Evolutionary conservation across 2,888 invertebrate species (phyloP), one percentile per base, ranked within the genome.

Genomic region (Trichopoda pennipes): DNA sequence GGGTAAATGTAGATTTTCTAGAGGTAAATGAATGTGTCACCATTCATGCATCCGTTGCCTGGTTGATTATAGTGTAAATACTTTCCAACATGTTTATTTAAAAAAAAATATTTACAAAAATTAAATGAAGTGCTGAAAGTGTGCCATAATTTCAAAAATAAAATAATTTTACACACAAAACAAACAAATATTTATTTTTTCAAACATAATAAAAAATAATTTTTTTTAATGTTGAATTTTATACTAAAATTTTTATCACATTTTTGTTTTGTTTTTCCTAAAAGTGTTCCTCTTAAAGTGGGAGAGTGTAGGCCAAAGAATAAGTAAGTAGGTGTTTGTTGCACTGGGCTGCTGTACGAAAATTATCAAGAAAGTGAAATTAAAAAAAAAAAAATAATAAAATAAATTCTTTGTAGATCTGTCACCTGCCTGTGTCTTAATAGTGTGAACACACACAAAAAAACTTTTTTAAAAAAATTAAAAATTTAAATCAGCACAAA

Each of bases 61-160:
- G 61, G 32, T 53, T 68, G 66, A 58, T 64, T 47, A 17, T 64
- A 56, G 64, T 49, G 56, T 56, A 17, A 66, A 64, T 28, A 66
- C 19, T n/a, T 56, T 1, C n/a, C n/a, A 1, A 49, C 28, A 17
- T 32, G 7, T 35, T 19, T 49, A 32, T 35, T 35, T 32, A 7
- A 16, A 44, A 28, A 28, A 7, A 6, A 1, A 6, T 44, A 16
- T 6, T 14, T 14, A 16, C 7, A 44, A 12, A 44, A 63, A 63
- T 32, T 49, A 64, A 81, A 81, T 66, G 70, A 82, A 75, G 64
- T 79, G 75, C 19, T 64, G 74, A 82, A 82, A 82, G 82, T 82
- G 82, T 79, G 82, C 55, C 82, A 82, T 75, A 66, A 75, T 79
- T 79, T 81, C 42, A 51, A 73, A 69, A 28, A 28, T 28, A 73